Percentiles rank a stretch among this genome's conserved stretches.
phyloP scores from a whole-genome alignment of 2,888 invertebrate genomes.

The Amblyteles armatorius region DNA sequence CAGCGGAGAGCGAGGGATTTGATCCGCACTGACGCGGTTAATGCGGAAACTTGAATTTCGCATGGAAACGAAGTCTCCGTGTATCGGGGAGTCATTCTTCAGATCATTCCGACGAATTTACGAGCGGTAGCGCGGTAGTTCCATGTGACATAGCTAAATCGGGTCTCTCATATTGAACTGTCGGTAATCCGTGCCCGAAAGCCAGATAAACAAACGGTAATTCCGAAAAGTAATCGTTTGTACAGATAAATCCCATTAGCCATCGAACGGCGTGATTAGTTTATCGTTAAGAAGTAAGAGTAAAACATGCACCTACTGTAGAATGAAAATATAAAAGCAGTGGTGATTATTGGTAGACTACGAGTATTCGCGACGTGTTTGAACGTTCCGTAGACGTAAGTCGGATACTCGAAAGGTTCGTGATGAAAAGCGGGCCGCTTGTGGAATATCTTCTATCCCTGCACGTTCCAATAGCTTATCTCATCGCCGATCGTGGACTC shows the following conservation, averaged over 20 bases:
- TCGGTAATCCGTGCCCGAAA: not conserved
- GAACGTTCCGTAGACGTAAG: slow-evolving; percentile 43
- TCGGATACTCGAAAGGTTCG: slow-evolving; percentile 54
- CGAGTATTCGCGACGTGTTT: slow-evolving; percentile 38
- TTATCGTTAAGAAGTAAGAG: not conserved
- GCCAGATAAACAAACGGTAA: no score
- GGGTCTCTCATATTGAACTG: not conserved
- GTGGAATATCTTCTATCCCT: slow-evolving; percentile 40
- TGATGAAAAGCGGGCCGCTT: slow-evolving; percentile 41
- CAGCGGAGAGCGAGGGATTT: slow-evolving; percentile 33
- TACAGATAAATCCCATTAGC: no score
- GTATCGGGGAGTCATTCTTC: slow-evolving; percentile 31
- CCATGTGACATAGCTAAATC: not conserved
- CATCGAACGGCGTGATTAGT: no score
- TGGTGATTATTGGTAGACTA: slow-evolving; percentile 17
- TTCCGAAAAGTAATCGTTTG: not conserved
- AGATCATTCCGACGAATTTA: slow-evolving; percentile 38
- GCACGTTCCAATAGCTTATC: slow-evolving; percentile 30
- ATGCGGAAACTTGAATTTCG: slow-evolving; percentile 54
- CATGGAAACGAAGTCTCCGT: slow-evolving; percentile 56
- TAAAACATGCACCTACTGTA: not conserved
- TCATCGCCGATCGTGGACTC: slow-evolving; percentile 39
- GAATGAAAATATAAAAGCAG: not conserved
- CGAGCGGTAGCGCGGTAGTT: slow-evolving; percentile 10
- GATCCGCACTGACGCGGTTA: slow-evolving; percentile 21